phyloP scores from a whole-genome alignment of 2,888 invertebrate genomes.

The Volucella bombylans region DNA sequence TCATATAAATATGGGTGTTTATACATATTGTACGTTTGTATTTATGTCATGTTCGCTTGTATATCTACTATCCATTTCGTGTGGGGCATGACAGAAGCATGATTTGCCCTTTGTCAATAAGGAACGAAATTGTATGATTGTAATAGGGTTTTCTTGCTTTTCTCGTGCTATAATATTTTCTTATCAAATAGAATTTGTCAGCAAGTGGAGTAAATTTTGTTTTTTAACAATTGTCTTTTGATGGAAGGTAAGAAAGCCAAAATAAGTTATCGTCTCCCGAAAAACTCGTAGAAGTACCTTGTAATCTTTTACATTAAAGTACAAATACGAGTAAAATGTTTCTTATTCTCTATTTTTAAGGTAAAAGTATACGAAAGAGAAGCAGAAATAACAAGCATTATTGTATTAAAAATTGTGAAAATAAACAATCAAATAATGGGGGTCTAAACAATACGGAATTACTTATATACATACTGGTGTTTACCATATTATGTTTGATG shows the following conservation, averaged over 20 bases:
- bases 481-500: no score
- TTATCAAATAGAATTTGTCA: conserved; percentile 29
- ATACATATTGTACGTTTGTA: conserved; percentile 8
- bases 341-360: no score
- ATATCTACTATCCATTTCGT: neutral
- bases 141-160: conserved; percentile 35
- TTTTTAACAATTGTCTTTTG: conserved; percentile 50
- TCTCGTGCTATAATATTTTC: conserved; percentile 5
- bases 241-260: conserved; percentile 2
- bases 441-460: no score
- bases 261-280: neutral
- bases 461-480: no score
- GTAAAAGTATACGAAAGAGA: no score
- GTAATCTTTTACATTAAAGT: no score
- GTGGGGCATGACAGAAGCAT: neutral
- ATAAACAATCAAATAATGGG: no score
- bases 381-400: no score
- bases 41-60: neutral
- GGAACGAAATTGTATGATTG: conserved; percentile 56
- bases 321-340: no score
- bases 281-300: no score
- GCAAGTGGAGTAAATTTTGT: conserved; percentile 51
- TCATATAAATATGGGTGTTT: conserved; percentile 6
- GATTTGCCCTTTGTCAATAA: conserved; percentile 35
- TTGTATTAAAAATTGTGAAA: no score